These are phyloP conservation scores for Cheilosia soror DNA, from an alignment of 2,888 invertebrate species.

Conservation along the genomic window DNA sequence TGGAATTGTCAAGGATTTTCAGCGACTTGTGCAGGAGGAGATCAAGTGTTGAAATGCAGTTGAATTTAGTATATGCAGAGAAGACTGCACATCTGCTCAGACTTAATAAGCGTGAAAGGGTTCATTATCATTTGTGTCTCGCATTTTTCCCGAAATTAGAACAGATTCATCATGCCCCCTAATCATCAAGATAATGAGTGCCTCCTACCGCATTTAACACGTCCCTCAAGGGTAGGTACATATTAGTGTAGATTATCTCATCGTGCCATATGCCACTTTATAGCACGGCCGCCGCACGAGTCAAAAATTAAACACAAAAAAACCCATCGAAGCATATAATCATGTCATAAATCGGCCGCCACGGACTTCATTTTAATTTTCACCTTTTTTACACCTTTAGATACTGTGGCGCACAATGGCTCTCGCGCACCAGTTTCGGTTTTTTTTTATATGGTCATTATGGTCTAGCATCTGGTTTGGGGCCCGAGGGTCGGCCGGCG, in stretches of 20 bases:
- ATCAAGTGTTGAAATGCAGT: slow-evolving; percentile 20
- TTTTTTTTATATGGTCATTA: slow-evolving; percentile 52
- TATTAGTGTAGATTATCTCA: slow-evolving; percentile 65
- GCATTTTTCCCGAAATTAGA: background rate
- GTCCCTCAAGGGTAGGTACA: slow-evolving; percentile 32
- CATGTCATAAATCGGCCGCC: slow-evolving; percentile 74
- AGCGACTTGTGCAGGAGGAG: slow-evolving; percentile 7
- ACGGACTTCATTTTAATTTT: slow-evolving; percentile 74
- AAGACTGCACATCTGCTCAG: slow-evolving; percentile 6
- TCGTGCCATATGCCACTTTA: slow-evolving; percentile 69
- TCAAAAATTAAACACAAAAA: slow-evolving; percentile 24
- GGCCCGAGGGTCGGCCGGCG: slow-evolving; percentile 32
- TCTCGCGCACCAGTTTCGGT: slow-evolving; percentile 35
- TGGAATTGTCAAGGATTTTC: slow-evolving; percentile 48
- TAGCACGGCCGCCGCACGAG: slow-evolving; percentile 31
- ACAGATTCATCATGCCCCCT: slow-evolving; percentile 55
- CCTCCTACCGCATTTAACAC: slow-evolving; percentile 69
- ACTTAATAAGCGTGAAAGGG: slow-evolving; percentile 1
- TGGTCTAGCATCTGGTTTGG: slow-evolving; percentile 56
- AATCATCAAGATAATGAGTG: slow-evolving; percentile 68
- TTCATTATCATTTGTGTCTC: background rate
- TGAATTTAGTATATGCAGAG: slow-evolving; percentile 14
- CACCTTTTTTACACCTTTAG: slow-evolving; percentile 73
- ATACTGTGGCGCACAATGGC: background rate
- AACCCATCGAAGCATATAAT: slow-evolving; percentile 69